Evolutionary conservation across 2,797 vertebrate species (phyloP), one percentile per base, ranked within the genome.

Genomic region (Mycteria americana): DNA sequence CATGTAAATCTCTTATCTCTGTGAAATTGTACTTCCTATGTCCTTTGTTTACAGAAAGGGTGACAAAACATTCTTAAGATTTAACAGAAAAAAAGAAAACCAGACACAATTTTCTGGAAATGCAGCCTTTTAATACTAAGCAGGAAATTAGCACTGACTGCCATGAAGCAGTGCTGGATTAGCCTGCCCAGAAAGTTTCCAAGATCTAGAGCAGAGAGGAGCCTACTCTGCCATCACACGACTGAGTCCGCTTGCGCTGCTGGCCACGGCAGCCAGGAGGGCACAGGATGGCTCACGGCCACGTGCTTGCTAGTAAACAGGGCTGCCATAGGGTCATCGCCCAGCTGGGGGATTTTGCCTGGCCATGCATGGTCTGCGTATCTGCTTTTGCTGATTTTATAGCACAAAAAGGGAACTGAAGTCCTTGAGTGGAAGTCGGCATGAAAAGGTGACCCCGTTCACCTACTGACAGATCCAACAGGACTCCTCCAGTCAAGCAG

Each of bases 11-110:
- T 87, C 90, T 95, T 89, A 89, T 83, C 88, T 92, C 92, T 45
- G 31, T 72, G 72, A 93, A 96, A 93, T 50, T 94, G 24, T 85
- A 85, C 75, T 96, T 97, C 94, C 92, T 94, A 54, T 95, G 89
- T 62, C 68, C 45, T 41, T 89, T 85, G 41, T 72, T 85, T 83
- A 74, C 24, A 64, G n/a, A 87, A 92, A 74, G 54, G 54, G 70
- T 85, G 84, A 87, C 46, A 85, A 89, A 96, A 91, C 0, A 2
- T 77, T 86, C 60, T 48, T 57, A 46, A 33, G 51, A 87, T 77
- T 82, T 74, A 90, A 63, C 31, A 60, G 8, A 62, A 60, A 53
- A 82, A 64, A 60, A n/a, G 4, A 80, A 89, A 78, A 54, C 13
- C n/a, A 70, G 79, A 46, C n/a, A 82, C 28, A 45, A 39, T 59